Evolutionary conservation across 92 coral and sea anemone species (phyloP), one percentile per base, ranked within the genome.

Genomic region (Epizoanthus stellaris): DNA sequence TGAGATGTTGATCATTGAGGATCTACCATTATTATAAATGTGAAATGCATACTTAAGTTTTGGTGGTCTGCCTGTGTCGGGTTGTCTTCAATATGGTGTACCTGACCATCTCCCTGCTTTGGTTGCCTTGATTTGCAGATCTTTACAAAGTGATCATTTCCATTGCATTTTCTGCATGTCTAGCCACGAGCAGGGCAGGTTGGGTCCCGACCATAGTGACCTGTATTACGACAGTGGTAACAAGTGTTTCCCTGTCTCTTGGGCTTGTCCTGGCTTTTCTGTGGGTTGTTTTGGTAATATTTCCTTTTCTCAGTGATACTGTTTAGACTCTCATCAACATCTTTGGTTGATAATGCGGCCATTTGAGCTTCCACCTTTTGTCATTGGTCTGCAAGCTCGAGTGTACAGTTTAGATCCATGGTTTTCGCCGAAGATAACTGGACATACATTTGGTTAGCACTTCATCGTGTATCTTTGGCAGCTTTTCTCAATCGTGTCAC

Each of bases 121-220:
- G 54, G 66, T 16, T 60, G 4, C 76, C 58, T 90, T 73, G 76
- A 58, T 76, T 82, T 90, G 77, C 93, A 86, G 17, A 76, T 79
- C 36, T 61, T 64, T 54, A 80, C 93, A 53, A 85, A 89, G 68
- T 89, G 89, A 56, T 85, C 71, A 38, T 73, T 73, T 11, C 67
- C 83, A 15, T 80, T 72, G 54, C 88, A 84, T 54, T 80, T 89
- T 20, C 77, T 84, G 73, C 90, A 89, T 19, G 89, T 86, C 38
- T 83, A 21, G 70, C 86, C 88, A 19, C 75, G 74, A 40, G 91
- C 91, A 38, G 91, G 93, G 82, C 91, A 83, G 75, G 30, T 90
- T 40, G 75, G 82, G 13, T 63, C 86, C 45, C 85, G 74, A 19
- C 87, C 85, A 69, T 63, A 72, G 21, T 90, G 94, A 6, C 89